Percentiles rank a stretch among this genome's conserved stretches.
Evolutionary conservation across 2,888 invertebrate species (phyloP).

Genomic region (Drosophila tanythrix): DNA sequence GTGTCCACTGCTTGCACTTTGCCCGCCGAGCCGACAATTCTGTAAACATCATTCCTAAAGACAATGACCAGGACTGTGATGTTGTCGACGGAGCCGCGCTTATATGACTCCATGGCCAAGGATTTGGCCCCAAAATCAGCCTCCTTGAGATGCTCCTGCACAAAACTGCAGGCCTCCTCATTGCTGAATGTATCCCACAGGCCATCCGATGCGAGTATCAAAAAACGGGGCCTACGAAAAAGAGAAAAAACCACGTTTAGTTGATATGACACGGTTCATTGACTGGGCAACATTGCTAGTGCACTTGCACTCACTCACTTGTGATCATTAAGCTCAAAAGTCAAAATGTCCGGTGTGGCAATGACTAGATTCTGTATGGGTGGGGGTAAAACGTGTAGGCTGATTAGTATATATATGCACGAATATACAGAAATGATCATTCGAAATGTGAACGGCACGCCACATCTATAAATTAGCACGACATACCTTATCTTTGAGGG

Average conservation of each 20-base stretch:
- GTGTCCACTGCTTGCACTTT: constrained; percentile 9
- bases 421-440: neutral
- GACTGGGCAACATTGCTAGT: constrained; percentile 12
- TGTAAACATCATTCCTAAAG: constrained; percentile 87
- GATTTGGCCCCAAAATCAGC: constrained; percentile 96
- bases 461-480: constrained; percentile 16
- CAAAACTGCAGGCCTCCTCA: constrained; percentile 96
- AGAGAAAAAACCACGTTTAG: neutral
- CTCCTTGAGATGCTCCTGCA: constrained; percentile 93
- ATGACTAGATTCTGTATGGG: constrained; percentile 91
- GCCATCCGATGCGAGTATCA: constrained; percentile 97
- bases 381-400: constrained; percentile 16
- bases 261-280: constrained; percentile 35
- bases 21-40: constrained; percentile 63
- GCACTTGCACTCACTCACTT: constrained; percentile 84
- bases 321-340: constrained; percentile 94
- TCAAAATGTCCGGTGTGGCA: constrained; percentile 97
- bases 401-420: constrained; percentile 34
- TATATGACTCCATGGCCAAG: constrained; percentile 94
- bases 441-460: constrained; percentile 28
- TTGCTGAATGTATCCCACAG: constrained; percentile 98
- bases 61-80: constrained; percentile 96
- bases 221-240: constrained; percentile 90
- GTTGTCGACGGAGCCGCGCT: constrained; percentile 97
- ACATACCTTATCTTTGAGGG: constrained; percentile 89